Evolutionary conservation across 2,888 invertebrate species (phyloP).

Genomic region (Drosophila tripunctata): DNA sequence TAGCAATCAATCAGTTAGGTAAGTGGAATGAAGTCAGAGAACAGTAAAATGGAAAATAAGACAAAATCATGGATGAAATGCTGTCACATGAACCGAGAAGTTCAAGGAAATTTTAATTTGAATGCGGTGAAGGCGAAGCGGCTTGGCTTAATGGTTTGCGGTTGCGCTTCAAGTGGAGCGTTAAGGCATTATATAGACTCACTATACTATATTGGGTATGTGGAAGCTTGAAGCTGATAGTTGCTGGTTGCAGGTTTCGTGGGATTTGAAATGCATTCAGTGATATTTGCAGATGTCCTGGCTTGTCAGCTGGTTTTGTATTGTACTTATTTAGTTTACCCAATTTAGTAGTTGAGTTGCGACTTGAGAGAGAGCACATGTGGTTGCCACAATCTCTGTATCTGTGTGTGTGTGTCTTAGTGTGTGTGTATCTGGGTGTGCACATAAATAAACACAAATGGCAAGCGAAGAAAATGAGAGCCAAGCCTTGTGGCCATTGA

Average conservation of each 20-base stretch:
- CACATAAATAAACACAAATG: slow-evolving; percentile 54
- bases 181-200: slow-evolving; percentile 12
- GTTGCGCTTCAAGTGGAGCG: slow-evolving; percentile 53
- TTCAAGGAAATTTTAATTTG: slow-evolving; percentile 70
- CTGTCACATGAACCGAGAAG: slow-evolving; percentile 41
- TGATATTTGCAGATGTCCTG: slow-evolving; percentile 18
- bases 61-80: slow-evolving; percentile 31
- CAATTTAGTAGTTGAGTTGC: slow-evolving; percentile 28
- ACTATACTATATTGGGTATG: background rate
- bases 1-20: slow-evolving; percentile 8
- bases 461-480: slow-evolving; percentile 70
- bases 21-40: background rate
- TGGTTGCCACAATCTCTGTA: slow-evolving; percentile 5
- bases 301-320: background rate
- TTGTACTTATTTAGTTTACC: background rate
- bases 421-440: slow-evolving; percentile 40
- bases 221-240: background rate
- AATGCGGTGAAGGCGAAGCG: slow-evolving; percentile 40
- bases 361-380: slow-evolving; percentile 13
- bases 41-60: background rate
- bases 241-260: background rate
- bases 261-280: slow-evolving; percentile 6
- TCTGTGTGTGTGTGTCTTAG: background rate
- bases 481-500: slow-evolving; percentile 59
- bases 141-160: slow-evolving; percentile 27